phyloP scores from a whole-genome alignment of 2,797 vertebrate genomes.

The Ctenosaura bakeri region DNA sequence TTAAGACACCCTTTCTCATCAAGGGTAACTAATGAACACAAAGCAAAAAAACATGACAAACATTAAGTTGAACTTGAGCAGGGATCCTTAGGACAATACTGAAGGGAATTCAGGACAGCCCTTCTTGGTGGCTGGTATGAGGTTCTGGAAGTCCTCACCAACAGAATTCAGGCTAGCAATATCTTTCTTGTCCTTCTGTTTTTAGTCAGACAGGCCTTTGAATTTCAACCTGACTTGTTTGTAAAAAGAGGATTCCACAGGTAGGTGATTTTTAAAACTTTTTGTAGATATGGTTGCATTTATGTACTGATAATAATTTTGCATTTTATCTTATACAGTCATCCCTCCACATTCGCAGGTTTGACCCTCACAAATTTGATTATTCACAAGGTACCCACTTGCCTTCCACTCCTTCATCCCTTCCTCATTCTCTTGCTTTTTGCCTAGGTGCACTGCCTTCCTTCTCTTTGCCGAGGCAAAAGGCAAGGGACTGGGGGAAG shows the following conservation, averaged over 20 bases:
- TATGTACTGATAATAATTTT: neutral
- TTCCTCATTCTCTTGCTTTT: too few relatives aligned
- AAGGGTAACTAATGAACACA: neutral
- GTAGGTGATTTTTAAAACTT: neutral
- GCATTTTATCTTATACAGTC: neutral
- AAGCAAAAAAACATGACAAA: neutral
- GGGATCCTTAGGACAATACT: neutral
- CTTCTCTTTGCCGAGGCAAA: too few relatives aligned
- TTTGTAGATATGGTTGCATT: neutral
- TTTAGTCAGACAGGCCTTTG: neutral
- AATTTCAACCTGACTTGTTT: neutral
- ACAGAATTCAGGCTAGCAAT: neutral
- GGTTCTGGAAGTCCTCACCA: too few relatives aligned
- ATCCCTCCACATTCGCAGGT: too few relatives aligned
- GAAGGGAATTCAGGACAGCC: neutral
- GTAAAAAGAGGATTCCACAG: neutral
- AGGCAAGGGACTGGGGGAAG: too few relatives aligned
- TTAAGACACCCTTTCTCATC: too few relatives aligned
- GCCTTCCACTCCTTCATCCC: too few relatives aligned
- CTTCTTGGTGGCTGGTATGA: neutral
- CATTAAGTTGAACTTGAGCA: neutral
- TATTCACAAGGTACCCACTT: too few relatives aligned
- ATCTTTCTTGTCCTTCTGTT: neutral
- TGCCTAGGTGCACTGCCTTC: too few relatives aligned
- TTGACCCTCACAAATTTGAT: too few relatives aligned